A percentile compares a stretch with the other conserved stretches of the same genome.
Conservation (phyloP, 2,113 vertebrate species). For the Microcebus griseorufus region DNA sequence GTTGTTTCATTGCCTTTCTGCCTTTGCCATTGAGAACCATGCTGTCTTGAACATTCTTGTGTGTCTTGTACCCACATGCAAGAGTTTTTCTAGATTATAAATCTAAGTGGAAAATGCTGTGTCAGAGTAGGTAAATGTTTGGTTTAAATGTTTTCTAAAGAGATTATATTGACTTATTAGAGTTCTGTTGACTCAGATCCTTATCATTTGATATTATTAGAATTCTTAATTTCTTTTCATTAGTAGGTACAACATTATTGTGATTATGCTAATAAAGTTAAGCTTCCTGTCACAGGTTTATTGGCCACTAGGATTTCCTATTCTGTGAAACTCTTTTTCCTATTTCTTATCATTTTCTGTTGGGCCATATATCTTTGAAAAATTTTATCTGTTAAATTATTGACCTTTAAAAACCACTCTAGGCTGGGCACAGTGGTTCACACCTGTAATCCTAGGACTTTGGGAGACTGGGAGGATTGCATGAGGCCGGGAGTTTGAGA, state of each 20-base stretch:
- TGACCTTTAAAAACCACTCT: not conserved
- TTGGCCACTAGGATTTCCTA: not conserved
- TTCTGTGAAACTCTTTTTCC: not conserved
- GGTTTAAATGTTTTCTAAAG: not conserved
- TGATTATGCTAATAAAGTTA: not conserved
- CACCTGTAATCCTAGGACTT: no score
- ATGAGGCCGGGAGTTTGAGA: no score
- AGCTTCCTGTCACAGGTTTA: not conserved
- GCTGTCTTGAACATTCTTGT: not conserved
- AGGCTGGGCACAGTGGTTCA: no score
- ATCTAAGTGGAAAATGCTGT: not conserved
- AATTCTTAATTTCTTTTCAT: not conserved
- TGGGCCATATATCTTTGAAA: not conserved
- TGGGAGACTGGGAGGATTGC: no score
- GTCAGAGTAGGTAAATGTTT: not conserved
- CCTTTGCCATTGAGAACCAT: not conserved
- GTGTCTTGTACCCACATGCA: not conserved
- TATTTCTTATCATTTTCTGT: not conserved
- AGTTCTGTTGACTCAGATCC: not conserved
- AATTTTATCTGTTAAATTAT: not conserved
- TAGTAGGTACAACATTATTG: not conserved
- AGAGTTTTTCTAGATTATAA: not conserved
- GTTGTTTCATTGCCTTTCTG: not conserved
- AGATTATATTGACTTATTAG: not conserved
- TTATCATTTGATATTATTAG: not conserved